These are phyloP conservation scores for Nemotelus nigrinus DNA, from an alignment of 2,888 invertebrate genomes.

Conservation along the genomic window DNA sequence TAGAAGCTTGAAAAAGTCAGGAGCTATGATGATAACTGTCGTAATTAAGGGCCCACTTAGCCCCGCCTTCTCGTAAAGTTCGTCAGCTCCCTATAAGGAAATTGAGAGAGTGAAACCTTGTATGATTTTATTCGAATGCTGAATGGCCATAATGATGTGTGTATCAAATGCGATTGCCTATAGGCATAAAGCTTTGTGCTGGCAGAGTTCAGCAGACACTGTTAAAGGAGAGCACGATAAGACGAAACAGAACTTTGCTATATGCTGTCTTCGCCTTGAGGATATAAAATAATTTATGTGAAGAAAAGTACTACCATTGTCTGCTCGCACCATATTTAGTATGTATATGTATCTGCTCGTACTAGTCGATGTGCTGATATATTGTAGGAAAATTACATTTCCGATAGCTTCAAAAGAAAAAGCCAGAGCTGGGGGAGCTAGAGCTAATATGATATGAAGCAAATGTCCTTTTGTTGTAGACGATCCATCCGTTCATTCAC, in stretches of 20 bases:
- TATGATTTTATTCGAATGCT: slow-evolving; percentile 11
- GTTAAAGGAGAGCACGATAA: neutral
- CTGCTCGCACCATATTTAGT: neutral
- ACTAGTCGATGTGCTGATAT: neutral
- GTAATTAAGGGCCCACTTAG: too few relatives aligned
- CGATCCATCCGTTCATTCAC: neutral
- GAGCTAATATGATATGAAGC: too few relatives aligned
- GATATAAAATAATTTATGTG: slow-evolving; percentile 20
- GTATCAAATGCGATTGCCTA: slow-evolving; percentile 9
- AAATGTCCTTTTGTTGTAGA: too few relatives aligned
- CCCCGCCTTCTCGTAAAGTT: too few relatives aligned
- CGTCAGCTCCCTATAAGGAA: too few relatives aligned
- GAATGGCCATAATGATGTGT: slow-evolving; percentile 18
- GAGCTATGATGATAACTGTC: too few relatives aligned
- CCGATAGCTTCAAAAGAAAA: neutral
- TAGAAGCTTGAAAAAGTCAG: too few relatives aligned
- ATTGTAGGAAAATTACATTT: slow-evolving; percentile 4
- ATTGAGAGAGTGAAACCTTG: neutral
- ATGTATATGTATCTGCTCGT: too few relatives aligned
- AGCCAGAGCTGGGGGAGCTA: too few relatives aligned
- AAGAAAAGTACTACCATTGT: slow-evolving; percentile 12
- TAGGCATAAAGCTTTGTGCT: neutral
- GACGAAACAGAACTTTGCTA: neutral
- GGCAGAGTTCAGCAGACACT: neutral
- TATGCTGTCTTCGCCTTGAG: slow-evolving; percentile 1